phyloP scores from a whole-genome alignment of 2,888 invertebrate genomes.

The Synergus laeviventris region DNA sequence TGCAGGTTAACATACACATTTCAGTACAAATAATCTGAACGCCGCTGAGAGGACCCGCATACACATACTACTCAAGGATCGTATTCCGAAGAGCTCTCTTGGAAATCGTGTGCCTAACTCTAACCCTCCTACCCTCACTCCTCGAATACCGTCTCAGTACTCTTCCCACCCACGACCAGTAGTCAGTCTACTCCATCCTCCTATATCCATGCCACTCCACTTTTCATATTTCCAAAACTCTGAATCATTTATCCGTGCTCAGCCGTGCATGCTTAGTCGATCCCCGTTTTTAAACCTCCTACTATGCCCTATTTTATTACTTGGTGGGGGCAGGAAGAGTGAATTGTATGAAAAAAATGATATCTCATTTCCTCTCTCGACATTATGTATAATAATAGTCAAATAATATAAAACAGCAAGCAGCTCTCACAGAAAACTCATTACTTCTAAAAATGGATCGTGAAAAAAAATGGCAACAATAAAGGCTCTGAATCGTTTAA shows the following conservation, averaged over 20 bases:
- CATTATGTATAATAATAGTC: background rate
- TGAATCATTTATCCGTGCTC: constrained; percentile 71
- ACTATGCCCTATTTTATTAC: constrained; percentile 37
- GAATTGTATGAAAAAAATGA: background rate
- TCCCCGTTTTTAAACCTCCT: constrained; percentile 45
- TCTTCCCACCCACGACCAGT: constrained; percentile 37
- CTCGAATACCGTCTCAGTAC: background rate
- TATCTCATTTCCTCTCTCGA: background rate
- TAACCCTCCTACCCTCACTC: background rate
- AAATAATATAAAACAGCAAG: background rate
- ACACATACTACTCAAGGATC: constrained; percentile 56
- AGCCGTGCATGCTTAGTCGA: constrained; percentile 65
- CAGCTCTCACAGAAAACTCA: background rate
- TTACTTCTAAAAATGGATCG: no score
- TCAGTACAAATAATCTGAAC: background rate
- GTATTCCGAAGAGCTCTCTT: constrained; percentile 56
- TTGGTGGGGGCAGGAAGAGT: background rate
- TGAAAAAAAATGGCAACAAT: no score
- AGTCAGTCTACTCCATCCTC: constrained; percentile 44
- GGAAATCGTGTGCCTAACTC: constrained; percentile 57
- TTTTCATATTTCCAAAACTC: constrained; percentile 72
- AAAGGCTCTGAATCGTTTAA: no score
- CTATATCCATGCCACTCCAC: constrained; percentile 59
- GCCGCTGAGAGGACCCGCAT: constrained; percentile 16
- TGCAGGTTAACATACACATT: constrained; percentile 3